Base-by-base conservation (phyloP, 2,113 vertebrate genomes). In the Mungos mungo region DNA sequence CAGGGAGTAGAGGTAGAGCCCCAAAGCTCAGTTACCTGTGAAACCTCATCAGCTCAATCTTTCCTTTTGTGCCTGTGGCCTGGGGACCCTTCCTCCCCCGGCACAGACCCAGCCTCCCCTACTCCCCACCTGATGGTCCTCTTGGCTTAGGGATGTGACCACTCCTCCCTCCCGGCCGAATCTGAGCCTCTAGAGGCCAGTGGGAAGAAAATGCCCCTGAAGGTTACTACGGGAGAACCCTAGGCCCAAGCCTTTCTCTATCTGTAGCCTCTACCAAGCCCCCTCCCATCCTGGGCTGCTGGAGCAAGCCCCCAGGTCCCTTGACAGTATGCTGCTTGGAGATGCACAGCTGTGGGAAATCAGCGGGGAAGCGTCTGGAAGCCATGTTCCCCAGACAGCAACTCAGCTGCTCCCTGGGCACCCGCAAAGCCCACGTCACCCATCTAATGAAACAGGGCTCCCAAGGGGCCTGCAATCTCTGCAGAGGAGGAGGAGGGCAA, bases 381-480 rank as follows among this genome's bases (percentile, higher is more conserved):
- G 81, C 80, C 57, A 25, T 29, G 5, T 72, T 97, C 80, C 92
- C 92, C 92, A 92, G 96, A 94, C 33, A 50, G 92, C 90, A 87
- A 84, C 76, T 94, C 89, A 41, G 79, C 71, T 38, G 90, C 80
- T 98, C 83, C 88, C 92, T 90, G 52, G 95, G 93, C 92, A 89
- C 85, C 96, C 50, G 87, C 97, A 97, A 97, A 97, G 97, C 97
- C 97, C 69, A 18, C 27, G 29, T 98, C 98, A 98, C 97, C 93
- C 95, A 97, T 97, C 96, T 98, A 99, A 99, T 98, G 97, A 99
- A 99, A 98, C 86, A 95, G 98, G 97, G 96, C 96, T 97, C 98
- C 98, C 98, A 96, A 98, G 98, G 97, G 98, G 97, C 97, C 97
- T 98, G 95, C 98, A 98, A 95, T 98, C 98, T 98, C 98, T 90